phyloP scores from a whole-genome alignment of 2,888 invertebrate genomes.

The Auanema freiburgensis region DNA sequence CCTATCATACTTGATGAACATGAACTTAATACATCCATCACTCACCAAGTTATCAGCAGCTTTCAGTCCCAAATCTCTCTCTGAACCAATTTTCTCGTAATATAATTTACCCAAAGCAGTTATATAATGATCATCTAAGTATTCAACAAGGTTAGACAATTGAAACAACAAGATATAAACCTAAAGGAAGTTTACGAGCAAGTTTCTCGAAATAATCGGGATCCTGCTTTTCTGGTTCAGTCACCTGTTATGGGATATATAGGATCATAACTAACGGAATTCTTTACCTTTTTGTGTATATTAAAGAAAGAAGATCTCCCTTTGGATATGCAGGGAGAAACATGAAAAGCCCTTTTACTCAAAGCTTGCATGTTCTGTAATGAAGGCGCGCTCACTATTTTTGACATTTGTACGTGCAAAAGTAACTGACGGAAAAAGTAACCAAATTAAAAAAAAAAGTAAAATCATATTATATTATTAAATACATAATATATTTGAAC shows the following conservation, averaged over 20 bases:
- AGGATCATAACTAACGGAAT: too few relatives aligned
- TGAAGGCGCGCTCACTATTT: neutral
- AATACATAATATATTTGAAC: too few relatives aligned
- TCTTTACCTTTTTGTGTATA: constrained; percentile 53
- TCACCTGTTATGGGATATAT: constrained; percentile 44
- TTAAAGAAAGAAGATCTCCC: constrained; percentile 50
- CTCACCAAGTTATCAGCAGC: constrained; percentile 51
- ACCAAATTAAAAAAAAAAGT: neutral
- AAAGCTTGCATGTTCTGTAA: constrained; percentile 15
- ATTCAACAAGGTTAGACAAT: neutral
- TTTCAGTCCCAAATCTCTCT: constrained; percentile 58
- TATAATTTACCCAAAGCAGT: constrained; percentile 54
- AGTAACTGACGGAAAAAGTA: neutral
- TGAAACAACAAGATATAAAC: constrained; percentile 25
- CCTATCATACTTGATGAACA: constrained; percentile 33
- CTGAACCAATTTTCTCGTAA: constrained; percentile 59
- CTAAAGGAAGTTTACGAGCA: constrained; percentile 53
- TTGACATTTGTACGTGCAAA: neutral
- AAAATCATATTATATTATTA: too few relatives aligned
- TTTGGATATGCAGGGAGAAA: constrained; percentile 10
- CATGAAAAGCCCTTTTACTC: constrained; percentile 12
- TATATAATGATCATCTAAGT: constrained; percentile 60
- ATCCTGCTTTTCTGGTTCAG: constrained; percentile 58
- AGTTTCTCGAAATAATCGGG: constrained; percentile 60
- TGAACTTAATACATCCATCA: neutral